Evolutionary conservation across 2,797 vertebrate genomes (phyloP), one percentile per base, ranked within the genome.

Genomic region (Schizothorax lantsangensis): DNA sequence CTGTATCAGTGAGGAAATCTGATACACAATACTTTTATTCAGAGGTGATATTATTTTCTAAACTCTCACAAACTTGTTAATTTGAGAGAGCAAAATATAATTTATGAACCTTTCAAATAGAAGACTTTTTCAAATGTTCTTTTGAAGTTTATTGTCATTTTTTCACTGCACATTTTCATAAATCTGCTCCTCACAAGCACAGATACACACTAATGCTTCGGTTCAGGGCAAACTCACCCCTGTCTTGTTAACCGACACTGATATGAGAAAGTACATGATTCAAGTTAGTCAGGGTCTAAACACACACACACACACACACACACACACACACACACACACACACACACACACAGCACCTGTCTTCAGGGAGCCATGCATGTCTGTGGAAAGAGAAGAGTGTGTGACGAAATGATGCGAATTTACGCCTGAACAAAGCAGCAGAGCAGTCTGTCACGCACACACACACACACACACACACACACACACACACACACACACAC

Each of bases 231-330:
- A 92, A 93, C 86, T 92, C 91, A 91, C 91, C 89, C 89, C 91
- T 94, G 95, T 96, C 95, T 95, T 91, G 93, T 95, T 95, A 95
- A 93, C 94, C 93, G 95, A 94, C 95, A 95, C 90, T 84, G 93
- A 96, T 95, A 95, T 95, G 94, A 94, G 94, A 95, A 95, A 95
- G 94, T 95, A 95, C 93, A 95, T 93, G 94, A 95, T 95, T 94
- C 94, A 93, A 89, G 92, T 96, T 96, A 95, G 95, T 95, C 94
- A 95, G 92, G 95, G 94, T 95, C 92, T 92, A 90, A 93, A 89
- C 88, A 73, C 84, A 91, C 89, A 86, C 88, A 83, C 85, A 86
- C 87, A 88, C 89, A 88, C 89, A 79, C 81, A 88, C 85, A 88
- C 84, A 90, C 62, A 90, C 71, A 49, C 47, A 89, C 88, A 75